Percentiles rank a stretch among this genome's conserved stretches.
phyloP scores from a whole-genome alignment of 2,888 invertebrate genomes.

The Epirrita christyi region DNA sequence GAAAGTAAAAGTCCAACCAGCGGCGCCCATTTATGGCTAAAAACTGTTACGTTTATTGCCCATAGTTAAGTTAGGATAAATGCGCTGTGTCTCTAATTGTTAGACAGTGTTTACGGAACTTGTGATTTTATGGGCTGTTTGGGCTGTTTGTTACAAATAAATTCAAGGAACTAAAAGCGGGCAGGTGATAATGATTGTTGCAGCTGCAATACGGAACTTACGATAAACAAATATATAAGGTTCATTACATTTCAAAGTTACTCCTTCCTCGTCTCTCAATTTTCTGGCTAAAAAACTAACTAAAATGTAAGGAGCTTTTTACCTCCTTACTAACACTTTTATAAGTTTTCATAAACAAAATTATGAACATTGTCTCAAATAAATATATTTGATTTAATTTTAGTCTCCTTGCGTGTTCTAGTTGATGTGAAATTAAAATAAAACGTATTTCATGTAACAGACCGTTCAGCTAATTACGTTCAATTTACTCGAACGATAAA shows the following conservation, averaged over 20 bases:
- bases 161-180: conserved; percentile 6
- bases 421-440: conserved; percentile 7
- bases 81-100: conserved; percentile 33
- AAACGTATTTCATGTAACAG: conserved; percentile 5
- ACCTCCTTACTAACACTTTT: no score
- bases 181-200: conserved; percentile 6
- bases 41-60: conserved; percentile 43
- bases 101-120: conserved; percentile 29
- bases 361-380: no score
- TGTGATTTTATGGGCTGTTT: conserved; percentile 19
- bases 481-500: conserved; percentile 15
- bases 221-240: neutral
- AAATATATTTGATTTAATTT: no score
- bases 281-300: no score
- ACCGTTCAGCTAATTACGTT: conserved; percentile 17
- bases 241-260: neutral
- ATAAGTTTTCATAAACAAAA: no score
- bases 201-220: conserved; percentile 10
- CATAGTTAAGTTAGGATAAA: conserved; percentile 38
- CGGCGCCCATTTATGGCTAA: conserved; percentile 52
- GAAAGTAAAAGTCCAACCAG: conserved; percentile 68
- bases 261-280: no score
- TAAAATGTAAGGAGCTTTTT: no score
- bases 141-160: conserved; percentile 15
- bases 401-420: neutral